Conservation (phyloP, 1,140 invertebrate species). For the Planococcus citri region DNA sequence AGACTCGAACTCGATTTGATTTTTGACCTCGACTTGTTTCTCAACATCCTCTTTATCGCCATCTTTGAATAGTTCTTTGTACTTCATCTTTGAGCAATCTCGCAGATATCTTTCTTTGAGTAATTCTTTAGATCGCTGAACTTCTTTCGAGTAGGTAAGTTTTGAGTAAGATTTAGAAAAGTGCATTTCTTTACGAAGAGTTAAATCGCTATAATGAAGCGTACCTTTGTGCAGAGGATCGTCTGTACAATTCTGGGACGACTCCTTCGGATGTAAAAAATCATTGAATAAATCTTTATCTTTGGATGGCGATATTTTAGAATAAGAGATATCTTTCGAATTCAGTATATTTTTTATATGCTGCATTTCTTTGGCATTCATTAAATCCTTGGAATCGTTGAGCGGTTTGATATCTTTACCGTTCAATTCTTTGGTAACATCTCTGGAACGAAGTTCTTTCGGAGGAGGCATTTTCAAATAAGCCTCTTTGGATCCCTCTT, state of each 20-base stretch:
- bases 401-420: neutral
- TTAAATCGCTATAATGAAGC: neutral
- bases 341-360: slow-evolving; percentile 9
- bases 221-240: neutral
- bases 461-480: neutral
- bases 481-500: neutral
- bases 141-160: neutral
- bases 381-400: neutral
- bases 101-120: neutral
- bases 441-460: neutral
- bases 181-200: neutral
- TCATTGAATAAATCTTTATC: neutral
- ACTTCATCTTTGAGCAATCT: slow-evolving; percentile 1
- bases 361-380: neutral
- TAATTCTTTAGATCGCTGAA: neutral
- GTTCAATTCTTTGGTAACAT: neutral
- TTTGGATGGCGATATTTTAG: neutral
- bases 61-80: neutral
- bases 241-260: neutral
- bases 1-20: neutral
- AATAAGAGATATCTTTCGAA: neutral
- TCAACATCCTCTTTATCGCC: neutral
- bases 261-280: slow-evolving; percentile 5
- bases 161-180: neutral
- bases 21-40: neutral